Conservation (phyloP, 2,797 vertebrate genomes). For the Parotocinclus haroldoi region DNA sequence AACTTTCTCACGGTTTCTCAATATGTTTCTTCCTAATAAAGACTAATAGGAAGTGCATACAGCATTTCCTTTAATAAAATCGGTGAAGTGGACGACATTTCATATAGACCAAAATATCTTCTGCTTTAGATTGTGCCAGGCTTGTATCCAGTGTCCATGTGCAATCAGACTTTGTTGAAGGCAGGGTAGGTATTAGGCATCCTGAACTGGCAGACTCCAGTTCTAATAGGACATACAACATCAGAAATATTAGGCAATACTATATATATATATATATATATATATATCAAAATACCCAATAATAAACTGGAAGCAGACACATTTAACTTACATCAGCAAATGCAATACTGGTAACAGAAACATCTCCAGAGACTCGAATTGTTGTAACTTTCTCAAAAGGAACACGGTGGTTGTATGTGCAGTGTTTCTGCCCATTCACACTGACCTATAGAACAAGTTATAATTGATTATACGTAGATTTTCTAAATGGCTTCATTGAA, state of each 20-base stretch:
- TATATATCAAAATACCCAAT: neutral
- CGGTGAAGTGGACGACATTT: too few species aligned
- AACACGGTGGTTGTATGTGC: constrained; percentile 25
- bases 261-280: too few species aligned
- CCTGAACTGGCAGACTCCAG: neutral
- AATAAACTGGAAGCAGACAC: neutral
- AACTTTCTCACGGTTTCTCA: too few species aligned
- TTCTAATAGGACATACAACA: neutral
- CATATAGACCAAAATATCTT: too few species aligned
- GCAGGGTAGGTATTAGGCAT: neutral
- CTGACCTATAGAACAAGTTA: constrained; percentile 4
- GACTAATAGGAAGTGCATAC: too few species aligned
- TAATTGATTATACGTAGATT: too few species aligned
- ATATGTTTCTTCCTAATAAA: too few species aligned
- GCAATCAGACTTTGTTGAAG: too few species aligned
- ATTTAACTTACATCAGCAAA: constrained; percentile 19
- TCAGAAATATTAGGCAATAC: neutral
- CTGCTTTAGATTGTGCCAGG: too few species aligned
- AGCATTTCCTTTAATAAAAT: too few species aligned
- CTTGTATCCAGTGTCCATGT: too few species aligned
- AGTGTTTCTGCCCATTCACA: constrained; percentile 3
- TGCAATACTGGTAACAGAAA: constrained; percentile 1
- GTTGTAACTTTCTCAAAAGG: constrained; percentile 8
- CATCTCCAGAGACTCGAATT: neutral
- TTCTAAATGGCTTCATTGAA: neutral